phyloP scores from a whole-genome alignment of 2,888 invertebrate species.

The Brachycybe producta region DNA sequence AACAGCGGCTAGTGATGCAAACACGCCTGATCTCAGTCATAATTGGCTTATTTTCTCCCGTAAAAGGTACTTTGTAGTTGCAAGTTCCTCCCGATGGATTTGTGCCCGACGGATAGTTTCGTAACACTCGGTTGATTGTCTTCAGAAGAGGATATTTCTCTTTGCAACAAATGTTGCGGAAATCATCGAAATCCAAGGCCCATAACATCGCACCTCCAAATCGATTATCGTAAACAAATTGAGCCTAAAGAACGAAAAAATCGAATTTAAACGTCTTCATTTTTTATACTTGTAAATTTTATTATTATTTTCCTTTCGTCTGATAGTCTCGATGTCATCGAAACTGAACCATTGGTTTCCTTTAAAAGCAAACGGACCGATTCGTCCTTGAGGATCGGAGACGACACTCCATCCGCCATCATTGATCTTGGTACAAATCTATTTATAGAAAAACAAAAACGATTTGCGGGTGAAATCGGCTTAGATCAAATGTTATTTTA shows the following conservation, averaged over 20 bases:
- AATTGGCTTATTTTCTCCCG: background rate
- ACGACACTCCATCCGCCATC: conserved; percentile 65
- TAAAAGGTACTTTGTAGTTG: background rate
- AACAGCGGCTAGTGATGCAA: conserved; percentile 20
- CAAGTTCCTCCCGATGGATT: conserved; percentile 8
- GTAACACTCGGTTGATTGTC: conserved; percentile 59
- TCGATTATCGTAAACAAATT: conserved; percentile 44
- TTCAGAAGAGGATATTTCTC: conserved; percentile 65
- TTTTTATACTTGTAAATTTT: too few species aligned
- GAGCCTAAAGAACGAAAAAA: conserved; percentile 33
- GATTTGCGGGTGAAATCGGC: conserved; percentile 24
- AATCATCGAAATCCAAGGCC: conserved; percentile 67
- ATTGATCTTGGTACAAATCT: conserved; percentile 70
- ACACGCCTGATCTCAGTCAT: conserved; percentile 3
- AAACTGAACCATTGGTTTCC: conserved; percentile 87
- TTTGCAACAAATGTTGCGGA: conserved; percentile 64
- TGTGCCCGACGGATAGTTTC: conserved; percentile 19
- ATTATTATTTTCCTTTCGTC: conserved; percentile 45
- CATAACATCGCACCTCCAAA: conserved; percentile 63
- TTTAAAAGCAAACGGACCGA: conserved; percentile 58
- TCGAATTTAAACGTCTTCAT: background rate
- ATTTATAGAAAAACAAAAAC: conserved; percentile 19
- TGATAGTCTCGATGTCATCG: conserved; percentile 71
- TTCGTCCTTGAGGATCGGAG: conserved; percentile 48
- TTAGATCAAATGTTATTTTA: too few species aligned